Percentiles rank a stretch among this genome's conserved stretches.
These are phyloP conservation scores for Epinephelus lanceolatus DNA, from an alignment of 2,113 vertebrate species.

Conservation along the genomic window DNA sequence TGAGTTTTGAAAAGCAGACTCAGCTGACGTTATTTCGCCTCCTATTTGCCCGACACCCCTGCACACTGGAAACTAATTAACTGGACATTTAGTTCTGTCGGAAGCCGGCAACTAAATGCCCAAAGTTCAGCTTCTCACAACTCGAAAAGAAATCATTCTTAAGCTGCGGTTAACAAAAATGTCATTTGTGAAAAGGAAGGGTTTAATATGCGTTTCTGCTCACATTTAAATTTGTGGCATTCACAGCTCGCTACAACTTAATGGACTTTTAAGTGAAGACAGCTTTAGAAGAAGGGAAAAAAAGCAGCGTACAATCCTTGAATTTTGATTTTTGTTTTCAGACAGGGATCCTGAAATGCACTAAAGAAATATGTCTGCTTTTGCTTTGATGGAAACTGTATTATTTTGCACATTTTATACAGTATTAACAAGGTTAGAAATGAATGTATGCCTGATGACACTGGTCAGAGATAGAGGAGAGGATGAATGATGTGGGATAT, in stretches of 20 bases:
- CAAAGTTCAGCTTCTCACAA: slow-evolving; percentile 64
- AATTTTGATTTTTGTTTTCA: slow-evolving; percentile 42
- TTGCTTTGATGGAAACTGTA: slow-evolving; percentile 24
- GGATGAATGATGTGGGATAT: slow-evolving; percentile 67
- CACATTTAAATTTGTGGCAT: slow-evolving; percentile 62
- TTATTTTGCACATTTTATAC: slow-evolving; percentile 16
- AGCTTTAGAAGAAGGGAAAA: slow-evolving; percentile 37
- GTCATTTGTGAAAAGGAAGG: slow-evolving; percentile 70
- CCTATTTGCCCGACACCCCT: slow-evolving; percentile 50
- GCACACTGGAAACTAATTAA: slow-evolving; percentile 76
- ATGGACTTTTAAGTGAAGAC: slow-evolving; percentile 72
- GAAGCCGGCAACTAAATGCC: slow-evolving; percentile 59
- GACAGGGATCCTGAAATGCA: slow-evolving; percentile 41
- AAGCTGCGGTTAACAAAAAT: slow-evolving; percentile 75
- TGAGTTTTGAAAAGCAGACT: slow-evolving; percentile 66
- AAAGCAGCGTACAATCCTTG: slow-evolving; percentile 4
- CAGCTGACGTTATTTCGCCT: slow-evolving; percentile 57
- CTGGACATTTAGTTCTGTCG: slow-evolving; percentile 74
- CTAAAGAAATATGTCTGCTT: slow-evolving; percentile 16
- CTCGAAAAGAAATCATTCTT: slow-evolving; percentile 74
- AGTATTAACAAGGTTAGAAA: slow-evolving; percentile 38
- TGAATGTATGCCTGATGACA: slow-evolving; percentile 37
- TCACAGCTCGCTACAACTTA: slow-evolving; percentile 57
- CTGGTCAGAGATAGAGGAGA: slow-evolving; percentile 44
- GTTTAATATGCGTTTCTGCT: slow-evolving; percentile 72